Evolutionary conservation across 2,797 vertebrate species (phyloP), one percentile per base, ranked within the genome.

Genomic region (Artibeus lituratus): DNA sequence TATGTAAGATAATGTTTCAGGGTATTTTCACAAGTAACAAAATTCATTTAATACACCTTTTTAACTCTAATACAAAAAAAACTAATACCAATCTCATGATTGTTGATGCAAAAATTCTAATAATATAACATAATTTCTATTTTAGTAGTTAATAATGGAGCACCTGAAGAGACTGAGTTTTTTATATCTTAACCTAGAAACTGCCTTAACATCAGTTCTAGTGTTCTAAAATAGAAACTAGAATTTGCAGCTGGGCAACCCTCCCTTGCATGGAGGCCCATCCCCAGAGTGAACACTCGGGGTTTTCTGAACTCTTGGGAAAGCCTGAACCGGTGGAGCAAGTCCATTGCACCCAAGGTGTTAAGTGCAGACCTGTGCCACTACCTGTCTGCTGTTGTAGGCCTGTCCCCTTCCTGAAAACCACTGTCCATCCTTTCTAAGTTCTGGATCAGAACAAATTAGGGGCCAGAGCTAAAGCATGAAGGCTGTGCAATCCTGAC

Each of bases 41-140:
- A 73, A 14, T 32, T 39, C 7, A 85, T 86, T 84, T 88, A 55
- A 74, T 22, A 62, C 5, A 72, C 42, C 35, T 89, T 91, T 87
- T 91, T 47, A 57, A 73, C 11, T 32, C 42, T 67, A 24, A 74
- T 59, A 21, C 7, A 22, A 49, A 87, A 78, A 73, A 95, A 62
- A 49, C 65, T 49, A 67, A 29, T 73, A 67, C 14, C 8, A 86
- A 65, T 57, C 80, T 81, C 37, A 92, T 76, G 16, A 84, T 8
- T 67, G 3, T 1, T 84, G 8, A 90, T 93, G 35, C 35, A 91
- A 94, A 96, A 95, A 26, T 85, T 70, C 47, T 91, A 78, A 80
- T 90, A 74, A 84, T 62, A 16, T n/a, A 89, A 78, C 5, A 77
- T 44, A 47, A 90, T 59, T 87, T 74, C 19, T 86, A 74, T 87